Percentiles rank a stretch among this genome's conserved stretches.
Conservation (phyloP, 1,140 invertebrate genomes). For the Drosophila fuyamai region DNA sequence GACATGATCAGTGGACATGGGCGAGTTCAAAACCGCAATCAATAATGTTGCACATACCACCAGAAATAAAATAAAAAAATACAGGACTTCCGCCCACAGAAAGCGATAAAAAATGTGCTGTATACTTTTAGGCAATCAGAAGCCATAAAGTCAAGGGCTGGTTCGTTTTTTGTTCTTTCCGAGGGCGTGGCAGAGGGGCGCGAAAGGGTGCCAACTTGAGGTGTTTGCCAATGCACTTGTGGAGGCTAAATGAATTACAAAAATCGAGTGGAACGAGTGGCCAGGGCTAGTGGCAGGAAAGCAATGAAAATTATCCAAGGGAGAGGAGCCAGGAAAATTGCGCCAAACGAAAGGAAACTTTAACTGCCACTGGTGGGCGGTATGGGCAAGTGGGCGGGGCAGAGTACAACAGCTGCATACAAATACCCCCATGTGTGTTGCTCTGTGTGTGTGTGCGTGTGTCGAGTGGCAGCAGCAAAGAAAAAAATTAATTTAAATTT, state of each 20-base stretch:
- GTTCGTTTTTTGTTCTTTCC: neutral
- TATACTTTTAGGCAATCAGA: constrained; percentile 32
- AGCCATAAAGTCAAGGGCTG: constrained; percentile 24
- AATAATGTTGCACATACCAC: constrained; percentile 7
- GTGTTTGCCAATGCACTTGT: constrained; percentile 54
- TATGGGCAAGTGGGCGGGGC: neutral
- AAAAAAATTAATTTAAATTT: constrained; percentile 79
- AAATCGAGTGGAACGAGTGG: constrained; percentile 28
- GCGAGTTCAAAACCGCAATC: constrained; percentile 1
- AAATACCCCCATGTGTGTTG: constrained; percentile 23
- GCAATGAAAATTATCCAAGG: constrained; percentile 39
- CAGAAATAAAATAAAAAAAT: neutral
- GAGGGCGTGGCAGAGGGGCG: neutral
- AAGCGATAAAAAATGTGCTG: constrained; percentile 37
- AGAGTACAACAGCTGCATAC: constrained; percentile 54
- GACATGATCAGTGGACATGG: neutral
- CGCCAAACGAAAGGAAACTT: constrained; percentile 45
- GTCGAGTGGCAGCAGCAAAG: constrained; percentile 19
- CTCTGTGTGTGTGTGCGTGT: constrained; percentile 21
- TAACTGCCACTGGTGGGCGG: constrained; percentile 6
- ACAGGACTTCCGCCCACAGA: neutral
- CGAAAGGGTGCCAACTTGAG: constrained; percentile 8
- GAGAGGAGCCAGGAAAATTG: constrained; percentile 20
- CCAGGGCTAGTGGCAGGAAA: neutral
- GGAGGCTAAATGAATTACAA: constrained; percentile 39